Evolutionary conservation across 2,888 invertebrate genomes (phyloP).

Genomic region (Idaea dimidiata): DNA sequence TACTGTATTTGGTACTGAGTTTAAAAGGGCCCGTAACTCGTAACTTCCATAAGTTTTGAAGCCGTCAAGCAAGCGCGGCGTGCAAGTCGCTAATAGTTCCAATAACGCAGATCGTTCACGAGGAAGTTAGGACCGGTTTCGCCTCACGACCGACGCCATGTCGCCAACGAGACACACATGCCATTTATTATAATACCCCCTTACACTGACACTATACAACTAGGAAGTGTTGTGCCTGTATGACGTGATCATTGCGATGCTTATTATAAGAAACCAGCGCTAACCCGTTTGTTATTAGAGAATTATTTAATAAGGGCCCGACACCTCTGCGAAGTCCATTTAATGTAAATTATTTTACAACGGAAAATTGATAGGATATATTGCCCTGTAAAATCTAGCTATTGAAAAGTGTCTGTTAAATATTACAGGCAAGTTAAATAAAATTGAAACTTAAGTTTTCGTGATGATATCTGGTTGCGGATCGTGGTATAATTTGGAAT

Average conservation of each 20-base stretch:
- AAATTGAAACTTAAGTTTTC: neutral
- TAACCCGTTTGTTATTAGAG: conserved; percentile 31
- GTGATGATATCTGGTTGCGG: neutral
- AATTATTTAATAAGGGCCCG: neutral
- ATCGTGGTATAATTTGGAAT: conserved; percentile 11
- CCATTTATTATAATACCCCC: conserved; percentile 66
- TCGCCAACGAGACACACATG: conserved; percentile 57
- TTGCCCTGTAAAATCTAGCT: neutral
- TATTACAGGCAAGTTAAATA: neutral
- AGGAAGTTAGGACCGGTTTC: conserved; percentile 69
- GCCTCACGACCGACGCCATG: conserved; percentile 40
- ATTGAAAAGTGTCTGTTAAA: neutral
- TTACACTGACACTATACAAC: conserved; percentile 53
- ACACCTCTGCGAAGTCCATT: neutral
- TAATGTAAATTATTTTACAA: neutral
- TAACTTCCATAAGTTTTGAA: neutral
- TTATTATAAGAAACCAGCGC: conserved; percentile 32
- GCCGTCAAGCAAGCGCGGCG: conserved; percentile 15
- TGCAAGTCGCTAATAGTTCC: conserved; percentile 50
- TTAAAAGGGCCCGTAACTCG: too few species aligned
- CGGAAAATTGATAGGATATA: conserved; percentile 16
- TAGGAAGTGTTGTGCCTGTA: conserved; percentile 50
- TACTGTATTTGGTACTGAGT: too few species aligned
- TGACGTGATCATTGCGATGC: conserved; percentile 48
- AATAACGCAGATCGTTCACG: conserved; percentile 62